These are phyloP conservation scores for Strigamia crassipes DNA, from an alignment of 2,888 invertebrate genomes.

Conservation along the genomic window DNA sequence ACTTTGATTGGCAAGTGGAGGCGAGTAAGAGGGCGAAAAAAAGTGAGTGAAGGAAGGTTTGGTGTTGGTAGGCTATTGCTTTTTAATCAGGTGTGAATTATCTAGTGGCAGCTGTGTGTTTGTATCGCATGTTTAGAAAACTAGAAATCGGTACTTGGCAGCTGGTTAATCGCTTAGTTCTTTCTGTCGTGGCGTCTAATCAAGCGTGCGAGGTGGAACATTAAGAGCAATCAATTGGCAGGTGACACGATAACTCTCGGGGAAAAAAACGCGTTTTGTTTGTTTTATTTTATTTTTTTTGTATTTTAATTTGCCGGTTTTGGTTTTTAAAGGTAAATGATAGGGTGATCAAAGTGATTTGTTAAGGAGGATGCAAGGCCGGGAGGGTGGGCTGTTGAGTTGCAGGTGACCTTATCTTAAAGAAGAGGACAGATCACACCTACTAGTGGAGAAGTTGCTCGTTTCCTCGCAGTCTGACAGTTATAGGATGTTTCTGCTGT, in stretches of 20 bases:
- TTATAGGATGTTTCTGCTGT: conserved; percentile 46
- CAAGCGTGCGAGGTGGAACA: conserved; percentile 21
- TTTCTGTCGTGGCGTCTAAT: conserved; percentile 4
- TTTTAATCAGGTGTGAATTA: conserved; percentile 21
- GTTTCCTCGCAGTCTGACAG: conserved; percentile 44
- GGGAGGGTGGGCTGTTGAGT: conserved; percentile 12
- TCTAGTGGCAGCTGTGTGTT: neutral
- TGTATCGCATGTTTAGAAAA: conserved; percentile 21
- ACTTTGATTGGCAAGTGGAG: conserved; percentile 10
- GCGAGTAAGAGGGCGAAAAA: neutral
- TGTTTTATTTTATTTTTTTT: neutral
- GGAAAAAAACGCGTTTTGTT: neutral
- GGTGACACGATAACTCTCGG: neutral
- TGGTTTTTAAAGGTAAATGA: conserved; percentile 11
- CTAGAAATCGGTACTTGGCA: neutral
- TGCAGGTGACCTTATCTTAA: conserved; percentile 44
- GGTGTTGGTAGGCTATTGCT: neutral
- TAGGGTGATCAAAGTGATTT: conserved; percentile 11
- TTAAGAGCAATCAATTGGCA: conserved; percentile 21
- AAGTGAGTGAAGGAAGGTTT: neutral
- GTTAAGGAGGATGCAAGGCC: neutral
- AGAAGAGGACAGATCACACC: neutral
- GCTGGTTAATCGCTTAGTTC: conserved; percentile 16
- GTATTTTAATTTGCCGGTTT: neutral
- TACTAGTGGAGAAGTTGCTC: conserved; percentile 44